These are phyloP conservation scores for Amphimallon solstitiale DNA, from an alignment of 2,888 invertebrate species.

Conservation along the genomic window DNA sequence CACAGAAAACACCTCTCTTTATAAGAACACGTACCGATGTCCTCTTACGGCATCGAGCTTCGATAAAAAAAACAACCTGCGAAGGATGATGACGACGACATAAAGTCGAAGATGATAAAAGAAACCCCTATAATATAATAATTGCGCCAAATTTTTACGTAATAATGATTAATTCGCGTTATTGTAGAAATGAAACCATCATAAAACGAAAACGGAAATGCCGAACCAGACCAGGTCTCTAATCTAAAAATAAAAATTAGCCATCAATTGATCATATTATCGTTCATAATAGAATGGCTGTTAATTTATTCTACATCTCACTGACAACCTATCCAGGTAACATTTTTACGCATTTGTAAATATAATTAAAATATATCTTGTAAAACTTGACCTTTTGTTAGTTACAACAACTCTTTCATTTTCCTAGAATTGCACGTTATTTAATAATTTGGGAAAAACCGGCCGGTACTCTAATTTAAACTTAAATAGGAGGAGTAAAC, in stretches of 20 bases:
- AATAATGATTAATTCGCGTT: conserved; percentile 23
- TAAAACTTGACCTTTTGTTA: too few relatives aligned
- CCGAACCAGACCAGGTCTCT: neutral
- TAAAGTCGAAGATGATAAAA: neutral
- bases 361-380: neutral
- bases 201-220: conserved; percentile 15
- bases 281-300: conserved; percentile 5
- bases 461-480: too few relatives aligned
- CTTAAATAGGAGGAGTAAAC: too few relatives aligned
- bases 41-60: too few relatives aligned
- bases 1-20: conserved; percentile 1
- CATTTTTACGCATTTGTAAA: neutral
- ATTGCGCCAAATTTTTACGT: conserved; percentile 18
- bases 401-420: too few relatives aligned
- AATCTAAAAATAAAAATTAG: neutral
- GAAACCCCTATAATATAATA: conserved; percentile 11
- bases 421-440: too few relatives aligned
- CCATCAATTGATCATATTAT: conserved; percentile 13
- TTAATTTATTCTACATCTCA: conserved; percentile 3
- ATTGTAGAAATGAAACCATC: neutral
- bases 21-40: neutral
- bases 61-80: neutral
- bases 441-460: too few relatives aligned
- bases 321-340: neutral
- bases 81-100: conserved; percentile 1